Base-by-base conservation (phyloP, 2,888 invertebrate genomes). In the Tachina fera region DNA sequence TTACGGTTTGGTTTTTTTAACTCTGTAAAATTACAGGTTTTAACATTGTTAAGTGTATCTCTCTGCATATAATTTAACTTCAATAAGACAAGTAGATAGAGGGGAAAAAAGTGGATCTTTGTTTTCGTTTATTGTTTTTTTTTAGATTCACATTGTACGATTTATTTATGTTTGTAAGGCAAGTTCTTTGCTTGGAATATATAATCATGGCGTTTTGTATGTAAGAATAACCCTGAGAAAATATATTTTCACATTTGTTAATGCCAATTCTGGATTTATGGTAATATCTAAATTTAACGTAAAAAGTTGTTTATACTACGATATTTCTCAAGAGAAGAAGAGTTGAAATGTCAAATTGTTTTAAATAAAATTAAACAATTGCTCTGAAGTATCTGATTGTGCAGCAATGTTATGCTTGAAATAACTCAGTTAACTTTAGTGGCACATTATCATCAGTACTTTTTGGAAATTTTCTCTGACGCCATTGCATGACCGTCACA, bases 11-110 rank as follows among this genome's bases (percentile, higher is more conserved):
- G 1, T 11, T 31, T 67, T 11, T 31, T 67, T 16, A 58, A 51
- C 58, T 67, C 14, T 53, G 53, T 47, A 45, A 81, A 81, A 81
- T 75, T 81, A 65, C 53, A 68, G 75, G 51, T 61, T 75, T 22
- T 75, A 31, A 45, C 51, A 14, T 68, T 74, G 16, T 58, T 61
- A 11, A n/a, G 6, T 68, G 61, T 68, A 45, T 53, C 14, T 68
- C 9, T 71, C 13, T 14, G 53, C 45, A 70, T 9, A 53, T 78
- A 45, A 31, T 56, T 45, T 79, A 45, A 39, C 22, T 56, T 56
- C 63, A 45, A 47, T 45, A 75, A 19, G 41, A 45, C 70, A n/a
- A 19, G 16, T 10, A 53, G 31, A 31, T 31, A 9, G 13, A 71
- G 63, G 63, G 47, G 58, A 80, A 56, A 39, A 56, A 16, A 11